Conservation (phyloP, 30 jellyfish, hydroid and myxozoan species). For the Aurelia coerulea region DNA sequence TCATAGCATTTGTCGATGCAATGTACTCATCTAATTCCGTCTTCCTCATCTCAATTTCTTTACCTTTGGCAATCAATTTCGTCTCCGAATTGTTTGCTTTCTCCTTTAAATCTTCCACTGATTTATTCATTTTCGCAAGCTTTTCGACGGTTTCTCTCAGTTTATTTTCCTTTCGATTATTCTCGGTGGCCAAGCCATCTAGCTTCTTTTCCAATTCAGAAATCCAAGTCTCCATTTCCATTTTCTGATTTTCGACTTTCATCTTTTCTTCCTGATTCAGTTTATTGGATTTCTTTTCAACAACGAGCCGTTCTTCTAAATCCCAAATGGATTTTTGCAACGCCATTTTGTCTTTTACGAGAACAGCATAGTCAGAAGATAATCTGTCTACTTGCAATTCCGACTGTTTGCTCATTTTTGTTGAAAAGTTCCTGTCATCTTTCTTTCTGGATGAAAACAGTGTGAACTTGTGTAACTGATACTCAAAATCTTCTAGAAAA, state of each 20-base stretch:
- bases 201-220: slow-evolving; percentile 24
- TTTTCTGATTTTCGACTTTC: slow-evolving; percentile 1
- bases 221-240: slow-evolving; percentile 20
- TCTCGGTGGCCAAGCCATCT: slow-evolving; percentile 13
- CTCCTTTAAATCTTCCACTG: slow-evolving; percentile 1
- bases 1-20: neutral
- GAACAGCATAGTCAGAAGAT: slow-evolving; percentile 27
- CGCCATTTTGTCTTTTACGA: slow-evolving; percentile 29
- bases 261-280: slow-evolving; percentile 6
- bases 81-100: slow-evolving; percentile 13
- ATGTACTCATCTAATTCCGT: slow-evolving; percentile 8
- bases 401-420: neutral
- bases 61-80: neutral
- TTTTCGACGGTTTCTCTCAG: slow-evolving; percentile 29
- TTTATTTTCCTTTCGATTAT: neutral
- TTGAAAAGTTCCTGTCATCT: neutral
- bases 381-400: slow-evolving; percentile 13
- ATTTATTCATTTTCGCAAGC: neutral
- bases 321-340: slow-evolving; percentile 46
- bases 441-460: neutral
- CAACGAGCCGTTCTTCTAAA: slow-evolving; percentile 32
- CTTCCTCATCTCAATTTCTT: slow-evolving; percentile 24
- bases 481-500: slow-evolving; percentile 19
- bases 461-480: neutral
- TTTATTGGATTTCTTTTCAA: slow-evolving; percentile 33